Conservation (phyloP, 2,797 vertebrate species). For the Philypnodon macrostomus region DNA sequence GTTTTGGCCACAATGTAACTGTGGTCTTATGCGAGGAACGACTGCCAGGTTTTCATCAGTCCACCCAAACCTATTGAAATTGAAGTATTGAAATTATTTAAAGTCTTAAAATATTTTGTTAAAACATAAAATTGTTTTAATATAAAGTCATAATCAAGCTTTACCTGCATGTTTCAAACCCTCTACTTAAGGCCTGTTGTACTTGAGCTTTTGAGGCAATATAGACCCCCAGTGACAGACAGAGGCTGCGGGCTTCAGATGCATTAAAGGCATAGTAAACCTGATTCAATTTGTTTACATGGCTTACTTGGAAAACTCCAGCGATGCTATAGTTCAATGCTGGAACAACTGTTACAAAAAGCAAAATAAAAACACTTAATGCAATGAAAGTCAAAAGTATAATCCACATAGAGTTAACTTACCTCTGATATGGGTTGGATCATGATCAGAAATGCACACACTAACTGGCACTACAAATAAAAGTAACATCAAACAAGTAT, state of each 20-base stretch:
- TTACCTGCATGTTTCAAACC: constrained; percentile 80
- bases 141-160: not conserved
- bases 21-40: constrained; percentile 65
- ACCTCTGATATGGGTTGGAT: constrained; percentile 59
- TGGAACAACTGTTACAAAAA: constrained; percentile 59
- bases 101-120: too few relatives aligned
- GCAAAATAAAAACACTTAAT: not conserved
- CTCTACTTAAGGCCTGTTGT: constrained; percentile 46
- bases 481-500: constrained; percentile 49
- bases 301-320: constrained; percentile 66
- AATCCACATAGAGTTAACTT: constrained; percentile 21
- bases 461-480: constrained; percentile 25
- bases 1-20: constrained; percentile 59
- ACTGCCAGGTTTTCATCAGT: constrained; percentile 75
- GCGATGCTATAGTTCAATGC: constrained; percentile 44
- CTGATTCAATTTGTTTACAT: constrained; percentile 19
- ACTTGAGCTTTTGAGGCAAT: constrained; percentile 73
- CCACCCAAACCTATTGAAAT: constrained; percentile 73
- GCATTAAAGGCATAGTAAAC: constrained; percentile 65
- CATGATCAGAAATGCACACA: constrained; percentile 24
- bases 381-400: not conserved
- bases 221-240: constrained; percentile 50
- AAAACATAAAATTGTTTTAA: not conserved
- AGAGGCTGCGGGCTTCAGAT: constrained; percentile 64
- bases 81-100: not conserved